Conservation (phyloP, 2,113 vertebrate species). For the Chloroceryle aenea region DNA sequence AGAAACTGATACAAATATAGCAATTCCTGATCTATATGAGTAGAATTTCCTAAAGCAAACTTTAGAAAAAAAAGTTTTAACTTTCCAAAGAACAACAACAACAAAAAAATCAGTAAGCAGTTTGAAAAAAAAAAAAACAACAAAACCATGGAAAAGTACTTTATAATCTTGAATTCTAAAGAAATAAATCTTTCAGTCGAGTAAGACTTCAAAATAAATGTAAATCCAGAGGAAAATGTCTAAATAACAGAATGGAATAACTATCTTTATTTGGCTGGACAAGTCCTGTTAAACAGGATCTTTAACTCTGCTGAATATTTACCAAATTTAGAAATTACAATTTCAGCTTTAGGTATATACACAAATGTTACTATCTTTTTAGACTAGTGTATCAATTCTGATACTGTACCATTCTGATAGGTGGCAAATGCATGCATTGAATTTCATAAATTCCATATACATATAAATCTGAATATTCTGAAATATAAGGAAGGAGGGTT, state of each 20-base stretch:
- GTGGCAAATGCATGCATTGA: not conserved
- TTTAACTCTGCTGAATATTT: not conserved
- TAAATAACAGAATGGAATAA: not conserved
- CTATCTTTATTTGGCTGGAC: not conserved
- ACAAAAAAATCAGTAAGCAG: not conserved
- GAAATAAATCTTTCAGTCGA: not conserved
- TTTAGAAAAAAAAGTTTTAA: not conserved
- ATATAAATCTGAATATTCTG: not conserved
- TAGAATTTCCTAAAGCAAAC: not conserved
- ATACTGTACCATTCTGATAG: not conserved
- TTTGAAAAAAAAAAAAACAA: not conserved
- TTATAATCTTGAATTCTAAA: not conserved
- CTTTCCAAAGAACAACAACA: not conserved
- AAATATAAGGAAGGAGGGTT: not conserved
- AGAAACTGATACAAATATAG: not conserved
- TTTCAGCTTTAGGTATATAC: not conserved
- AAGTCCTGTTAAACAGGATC: not conserved
- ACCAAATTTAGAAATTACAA: not conserved
- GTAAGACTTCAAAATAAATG: not conserved
- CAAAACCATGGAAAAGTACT: not conserved
- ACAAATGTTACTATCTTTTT: not conserved
- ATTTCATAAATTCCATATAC: not conserved
- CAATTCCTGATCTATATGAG: not conserved
- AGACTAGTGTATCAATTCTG: not conserved
- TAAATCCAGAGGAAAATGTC: not conserved